These are phyloP conservation scores for Otocyon megalotis DNA, from an alignment of 2,113 vertebrate species.

Conservation along the genomic window DNA sequence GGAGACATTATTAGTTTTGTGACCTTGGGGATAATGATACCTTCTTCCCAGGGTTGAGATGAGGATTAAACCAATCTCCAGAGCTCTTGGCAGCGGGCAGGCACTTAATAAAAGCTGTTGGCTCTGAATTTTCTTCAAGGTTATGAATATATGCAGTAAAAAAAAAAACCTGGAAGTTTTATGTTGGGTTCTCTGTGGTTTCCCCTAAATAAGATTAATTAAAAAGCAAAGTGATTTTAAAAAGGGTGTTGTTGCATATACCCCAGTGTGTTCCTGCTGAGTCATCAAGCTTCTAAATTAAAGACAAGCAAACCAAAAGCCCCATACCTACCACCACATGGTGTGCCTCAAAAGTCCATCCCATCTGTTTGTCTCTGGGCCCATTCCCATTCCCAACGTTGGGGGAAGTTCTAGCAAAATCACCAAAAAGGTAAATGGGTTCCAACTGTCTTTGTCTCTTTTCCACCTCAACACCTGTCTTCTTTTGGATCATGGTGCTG, in stretches of 20 bases:
- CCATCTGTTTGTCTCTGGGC: background rate
- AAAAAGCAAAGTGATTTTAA: slow-evolving; percentile 1
- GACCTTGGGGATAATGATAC: background rate
- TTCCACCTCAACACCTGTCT: background rate
- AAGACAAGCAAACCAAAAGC: slow-evolving; percentile 30
- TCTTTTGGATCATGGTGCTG: background rate
- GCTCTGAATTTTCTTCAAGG: slow-evolving; percentile 55
- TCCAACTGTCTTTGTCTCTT: background rate
- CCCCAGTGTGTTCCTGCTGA: background rate
- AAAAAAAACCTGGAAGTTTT: background rate
- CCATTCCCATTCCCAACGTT: background rate
- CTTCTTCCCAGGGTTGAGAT: background rate
- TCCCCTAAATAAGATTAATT: slow-evolving; percentile 8
- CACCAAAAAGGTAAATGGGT: background rate
- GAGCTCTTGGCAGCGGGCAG: background rate
- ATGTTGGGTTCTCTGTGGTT: background rate
- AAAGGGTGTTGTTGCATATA: background rate
- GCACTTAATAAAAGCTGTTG: slow-evolving; percentile 40
- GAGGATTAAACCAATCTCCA: background rate
- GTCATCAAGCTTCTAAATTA: background rate
- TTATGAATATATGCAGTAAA: background rate
- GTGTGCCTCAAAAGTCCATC: background rate
- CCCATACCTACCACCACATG: background rate
- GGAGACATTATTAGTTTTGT: background rate
- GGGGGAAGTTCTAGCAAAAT: background rate